Evolutionary conservation across 2,113 vertebrate genomes (phyloP), one percentile per base, ranked within the genome.

Genomic region (Ammodytes dubius): DNA sequence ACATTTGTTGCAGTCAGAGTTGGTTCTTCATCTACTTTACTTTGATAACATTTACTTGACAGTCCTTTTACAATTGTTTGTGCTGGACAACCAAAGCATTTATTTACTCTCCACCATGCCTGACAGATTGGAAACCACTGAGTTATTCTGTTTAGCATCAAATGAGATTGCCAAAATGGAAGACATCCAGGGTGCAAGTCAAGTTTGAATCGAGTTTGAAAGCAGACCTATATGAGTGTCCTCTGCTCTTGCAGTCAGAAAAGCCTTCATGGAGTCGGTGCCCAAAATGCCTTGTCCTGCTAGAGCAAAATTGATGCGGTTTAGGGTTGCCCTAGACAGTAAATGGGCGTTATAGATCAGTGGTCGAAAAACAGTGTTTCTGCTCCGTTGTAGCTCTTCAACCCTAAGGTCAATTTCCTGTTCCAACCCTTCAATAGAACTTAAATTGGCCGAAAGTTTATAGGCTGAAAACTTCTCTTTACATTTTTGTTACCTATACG

Each of bases 271-370:
- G 70, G n/a, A n/a, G n/a, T 79, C 11, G 12, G 71, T 61, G 35
- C 42, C 83, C 46, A 50, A 68, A 83, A 60, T 56, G 61, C 52
- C 66, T 57, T 83, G 73, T 70, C 12, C 40, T 0, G 15, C 65
- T 63, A 11, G 42, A 74, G 63, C 49, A 60, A 87, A 67, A 42
- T 47, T 3, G 13, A 70, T 71, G n/a, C 88, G n/a, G n/a, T 88
- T 86, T 57, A 65, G 58, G 69, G 43, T 80, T 27, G 79, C 65
- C 61, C 2, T 79, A 40, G 68, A 83, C 37, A 17, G 49, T 69
- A 79, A 87, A 85, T 72, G 70, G 74, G 27, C 27, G 10, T 75
- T 35, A 81, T 56, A 74, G 81, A 90, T 88, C 75, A 83, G 67
- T 39, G 35, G 17, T 60, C 71, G 78, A 70, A 58, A 85, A 87